Base-by-base conservation (phyloP, 2,113 vertebrate species). In the Cololabis saira region DNA sequence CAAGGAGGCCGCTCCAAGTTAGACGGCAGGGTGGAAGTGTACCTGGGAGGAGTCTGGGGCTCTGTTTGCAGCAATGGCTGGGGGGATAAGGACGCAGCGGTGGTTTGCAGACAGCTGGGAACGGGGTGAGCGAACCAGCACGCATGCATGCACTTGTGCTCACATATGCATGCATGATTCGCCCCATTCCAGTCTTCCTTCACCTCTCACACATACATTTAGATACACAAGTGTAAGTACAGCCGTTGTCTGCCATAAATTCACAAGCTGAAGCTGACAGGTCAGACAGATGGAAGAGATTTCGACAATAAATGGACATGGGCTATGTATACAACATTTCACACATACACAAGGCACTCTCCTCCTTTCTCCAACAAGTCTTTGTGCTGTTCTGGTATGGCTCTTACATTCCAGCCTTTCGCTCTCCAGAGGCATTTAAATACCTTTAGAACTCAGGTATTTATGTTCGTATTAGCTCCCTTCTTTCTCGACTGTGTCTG, bases 21-120 rank as follows among this genome's bases (percentile, higher is more conserved):
- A 15, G 95, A 97, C 72, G 96, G 95, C 50, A 92, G 91, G 33
- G 94, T 97, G 81, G 96, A 97, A 61, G 91, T 96, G 47, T 95
- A 94, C 84, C 70, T 93, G 59, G 91, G 91, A 21, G 93, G 96
- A 67, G 84, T 83, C 19, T 97, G 95, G 96, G 95, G 95, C 42
- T 76, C 88, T 1, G 83, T 97, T 67, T 98, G 95, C 68, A 88
- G 92, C 58, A 91, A 87, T 22, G 83, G 90, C 16, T 97, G 95
- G 95, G 93, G 93, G 40, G 91, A 96, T 22, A 80, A 88, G 40
- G 94, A 94, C 2, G 95, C 95, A 0, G 81, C 92, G 3, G 95
- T 98, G 2, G 49, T 95, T 51, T 97, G 95, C 86, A 93, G 91
- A 69, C 96, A 97, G 78, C 93, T 96, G 87, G 94, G 93, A 56